Base-by-base conservation (phyloP, 2,797 vertebrate genomes). In the Margarornis squamiger region DNA sequence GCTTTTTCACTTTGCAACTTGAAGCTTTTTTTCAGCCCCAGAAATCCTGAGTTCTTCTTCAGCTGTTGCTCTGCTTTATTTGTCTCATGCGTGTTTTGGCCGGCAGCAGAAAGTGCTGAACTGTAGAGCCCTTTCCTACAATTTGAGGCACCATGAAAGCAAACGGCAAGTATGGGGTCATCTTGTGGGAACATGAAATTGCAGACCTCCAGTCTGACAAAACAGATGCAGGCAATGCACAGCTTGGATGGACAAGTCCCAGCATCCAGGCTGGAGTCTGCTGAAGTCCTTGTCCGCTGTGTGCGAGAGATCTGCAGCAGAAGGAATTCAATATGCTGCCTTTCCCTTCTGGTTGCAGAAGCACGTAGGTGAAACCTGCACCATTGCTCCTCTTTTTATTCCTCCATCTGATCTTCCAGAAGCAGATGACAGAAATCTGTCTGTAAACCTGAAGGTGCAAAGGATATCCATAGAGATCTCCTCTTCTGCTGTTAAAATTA, bases 1-100 rank as follows among this genome's bases (percentile, higher is more conserved):
- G 74, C 43, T 96, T 95, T 88, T 78, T 90, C 51, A 70, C 55
- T 90, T 92, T 76, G 63, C 66, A 86, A 67, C 45, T 76, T 58
- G 49, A 90, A 92, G 76, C 52, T 95, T 93, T 78, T 46, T 78
- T 52, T 90, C 87, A 88, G 55, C 43, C 67, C 36, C 59, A 84
- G 51, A 91, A 90, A 84, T 14, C 17, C 63, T 84, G 45, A 21
- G 12, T 68, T 84, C n/a, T 62, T 75, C 82, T 68, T 81, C 59
- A 90, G 39, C 58, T 83, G 46, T 4, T 82, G 74, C 74, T 71
- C 59, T 55, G 79, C 62, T 81, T 79, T 92, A 80, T 88, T 91
- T 78, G 66, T 82, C 75, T 88, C 27, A 5, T 8, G 34, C 51
- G 66, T 10, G 12, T 36, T 85, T 65, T 85, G 91, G 88, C 48